Evolutionary conservation across 1,140 invertebrate species (phyloP).

Genomic region (Drosophila athabasca): DNA sequence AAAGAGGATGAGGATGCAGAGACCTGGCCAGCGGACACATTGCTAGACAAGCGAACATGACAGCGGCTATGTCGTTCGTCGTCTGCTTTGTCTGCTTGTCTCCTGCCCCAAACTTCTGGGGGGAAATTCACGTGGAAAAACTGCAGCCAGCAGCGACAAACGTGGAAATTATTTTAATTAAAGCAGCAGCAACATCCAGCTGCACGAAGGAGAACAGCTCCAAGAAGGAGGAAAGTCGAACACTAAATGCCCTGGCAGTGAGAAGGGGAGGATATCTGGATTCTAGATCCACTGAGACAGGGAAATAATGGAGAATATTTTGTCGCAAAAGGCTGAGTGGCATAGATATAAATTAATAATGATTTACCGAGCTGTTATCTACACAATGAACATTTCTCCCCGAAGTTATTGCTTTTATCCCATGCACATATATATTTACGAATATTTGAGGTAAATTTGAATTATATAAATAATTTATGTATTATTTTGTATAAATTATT

Average conservation of each 20-base stretch:
- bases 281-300: no score
- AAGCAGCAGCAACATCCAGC: constrained; percentile 33
- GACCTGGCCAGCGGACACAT: constrained; percentile 60
- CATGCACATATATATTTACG: no score
- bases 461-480: no score
- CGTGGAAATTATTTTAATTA: constrained; percentile 77
- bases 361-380: no score
- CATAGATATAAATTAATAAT: no score
- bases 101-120: not conserved
- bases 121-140: constrained; percentile 79
- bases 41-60: constrained; percentile 77
- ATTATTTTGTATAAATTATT: no score
- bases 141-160: constrained; percentile 44
- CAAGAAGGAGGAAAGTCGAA: not conserved
- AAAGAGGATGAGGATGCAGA: constrained; percentile 21
- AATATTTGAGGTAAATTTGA: no score
- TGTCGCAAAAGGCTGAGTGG: no score
- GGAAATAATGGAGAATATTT: no score
- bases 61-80: constrained; percentile 64
- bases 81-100: constrained; percentile 35
- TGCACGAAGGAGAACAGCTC: not conserved
- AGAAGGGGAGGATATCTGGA: no score
- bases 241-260: not conserved
- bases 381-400: no score
- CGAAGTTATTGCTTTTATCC: no score